phyloP scores from a whole-genome alignment of 2,797 vertebrate species.

The Sternotherus odoratus region DNA sequence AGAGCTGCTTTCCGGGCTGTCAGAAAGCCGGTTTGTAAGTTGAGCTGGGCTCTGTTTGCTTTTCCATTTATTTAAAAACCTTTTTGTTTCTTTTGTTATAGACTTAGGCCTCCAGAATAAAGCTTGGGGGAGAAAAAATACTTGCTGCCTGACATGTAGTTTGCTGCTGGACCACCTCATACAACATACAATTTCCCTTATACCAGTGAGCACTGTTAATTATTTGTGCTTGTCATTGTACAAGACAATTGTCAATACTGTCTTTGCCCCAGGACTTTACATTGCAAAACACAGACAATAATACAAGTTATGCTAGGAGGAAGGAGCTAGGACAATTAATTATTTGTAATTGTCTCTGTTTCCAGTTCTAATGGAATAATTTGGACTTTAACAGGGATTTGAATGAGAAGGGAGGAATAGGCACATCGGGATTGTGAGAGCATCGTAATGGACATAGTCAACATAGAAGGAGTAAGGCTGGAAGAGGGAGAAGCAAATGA shows the following conservation, averaged over 20 bases:
- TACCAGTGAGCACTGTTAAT: neutral
- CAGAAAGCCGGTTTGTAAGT: conserved; percentile 75
- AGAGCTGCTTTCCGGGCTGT: conserved; percentile 65
- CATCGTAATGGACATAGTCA: neutral
- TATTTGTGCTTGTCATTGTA: neutral
- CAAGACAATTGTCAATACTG: neutral
- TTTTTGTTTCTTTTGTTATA: conserved; percentile 77
- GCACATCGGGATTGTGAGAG: neutral
- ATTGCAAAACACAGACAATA: neutral
- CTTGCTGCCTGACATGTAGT: conserved; percentile 47
- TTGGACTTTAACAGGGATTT: neutral
- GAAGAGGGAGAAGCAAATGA: neutral
- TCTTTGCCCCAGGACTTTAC: neutral
- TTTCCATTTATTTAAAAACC: conserved; percentile 76
- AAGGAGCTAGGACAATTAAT: neutral
- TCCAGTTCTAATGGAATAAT: neutral
- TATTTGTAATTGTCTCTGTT: neutral
- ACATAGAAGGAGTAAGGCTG: neutral
- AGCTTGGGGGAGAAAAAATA: conserved; percentile 56
- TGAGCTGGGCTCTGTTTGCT: conserved; percentile 72
- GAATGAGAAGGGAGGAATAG: neutral
- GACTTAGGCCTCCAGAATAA: conserved; percentile 70
- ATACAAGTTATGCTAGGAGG: neutral
- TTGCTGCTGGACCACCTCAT: conserved; percentile 32
- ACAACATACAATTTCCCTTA: neutral